phyloP scores from a whole-genome alignment of 2,113 vertebrate species.

The Takifugu flavidus region DNA sequence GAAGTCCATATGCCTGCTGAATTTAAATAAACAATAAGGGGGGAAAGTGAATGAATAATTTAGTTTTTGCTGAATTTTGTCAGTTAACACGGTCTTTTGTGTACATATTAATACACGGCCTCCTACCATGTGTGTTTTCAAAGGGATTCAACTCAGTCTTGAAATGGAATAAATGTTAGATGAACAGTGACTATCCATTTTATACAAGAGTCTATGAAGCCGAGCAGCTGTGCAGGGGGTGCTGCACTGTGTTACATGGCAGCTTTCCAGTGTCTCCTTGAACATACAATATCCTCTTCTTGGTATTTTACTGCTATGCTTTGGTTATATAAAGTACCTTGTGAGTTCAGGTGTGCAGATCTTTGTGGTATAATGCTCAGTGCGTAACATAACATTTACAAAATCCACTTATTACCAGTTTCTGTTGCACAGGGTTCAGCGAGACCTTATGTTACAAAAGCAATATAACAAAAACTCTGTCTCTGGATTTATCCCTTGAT shows the following conservation, averaged over 20 bases:
- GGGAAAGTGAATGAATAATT: neutral
- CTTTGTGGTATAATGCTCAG: neutral
- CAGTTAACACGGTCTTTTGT: neutral
- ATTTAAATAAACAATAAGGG: slow-evolving; percentile 1
- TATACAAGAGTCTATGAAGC: neutral
- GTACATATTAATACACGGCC: too few relatives aligned
- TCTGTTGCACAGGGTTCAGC: too few relatives aligned
- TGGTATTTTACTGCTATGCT: neutral
- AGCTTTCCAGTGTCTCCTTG: neutral
- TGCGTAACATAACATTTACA: too few relatives aligned
- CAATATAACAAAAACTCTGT: too few relatives aligned
- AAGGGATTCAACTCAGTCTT: neutral
- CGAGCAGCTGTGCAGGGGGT: neutral
- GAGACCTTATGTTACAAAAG: too few relatives aligned
- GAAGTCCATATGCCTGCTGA: neutral
- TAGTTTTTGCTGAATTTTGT: neutral
- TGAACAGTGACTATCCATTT: neutral
- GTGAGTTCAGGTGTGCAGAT: neutral
- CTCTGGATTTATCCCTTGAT: too few relatives aligned
- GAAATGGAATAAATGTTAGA: neutral
- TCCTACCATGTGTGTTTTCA: neutral
- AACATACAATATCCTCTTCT: neutral
- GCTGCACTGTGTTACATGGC: neutral
- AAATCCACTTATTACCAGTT: too few relatives aligned
- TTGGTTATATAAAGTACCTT: neutral